Evolutionary conservation across 1,140 invertebrate genomes (phyloP).

Genomic region (Rhopalosiphum padi): DNA sequence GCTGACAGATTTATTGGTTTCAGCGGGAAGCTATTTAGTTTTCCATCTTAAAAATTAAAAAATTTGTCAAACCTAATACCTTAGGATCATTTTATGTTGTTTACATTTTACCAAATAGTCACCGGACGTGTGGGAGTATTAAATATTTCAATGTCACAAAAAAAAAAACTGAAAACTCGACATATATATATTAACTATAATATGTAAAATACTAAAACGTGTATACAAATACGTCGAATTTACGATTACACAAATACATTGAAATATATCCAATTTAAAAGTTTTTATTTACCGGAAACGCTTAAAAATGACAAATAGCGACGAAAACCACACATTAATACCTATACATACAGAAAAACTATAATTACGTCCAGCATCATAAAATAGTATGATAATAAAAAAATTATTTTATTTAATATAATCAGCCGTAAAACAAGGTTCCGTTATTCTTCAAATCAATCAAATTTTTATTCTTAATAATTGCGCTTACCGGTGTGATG

Average conservation of each 20-base stretch:
- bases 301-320: neutral
- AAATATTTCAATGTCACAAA: slow-evolving; percentile 14
- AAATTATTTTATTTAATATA: neutral
- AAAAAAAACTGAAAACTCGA: neutral
- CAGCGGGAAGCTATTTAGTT: neutral
- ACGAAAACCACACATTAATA: neutral
- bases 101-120: slow-evolving; percentile 21
- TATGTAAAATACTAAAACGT: neutral
- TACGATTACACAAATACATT: neutral
- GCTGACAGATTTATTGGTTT: slow-evolving; percentile 37
- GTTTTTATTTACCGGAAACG: slow-evolving; percentile 1
- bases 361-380: neutral
- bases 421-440: slow-evolving; percentile 5
- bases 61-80: slow-evolving; percentile 3
- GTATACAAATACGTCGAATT: neutral
- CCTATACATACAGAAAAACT: neutral
- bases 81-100: neutral
- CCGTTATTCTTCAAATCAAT: neutral
- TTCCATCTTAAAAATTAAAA: neutral
- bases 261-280: slow-evolving; percentile 28
- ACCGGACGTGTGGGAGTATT: slow-evolving; percentile 12
- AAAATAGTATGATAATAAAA: neutral
- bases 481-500: neutral
- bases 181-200: neutral
- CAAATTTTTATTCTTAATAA: neutral